Evolutionary conservation across 2,888 invertebrate species (phyloP).

Genomic region (Amblyjoppa proteus): DNA sequence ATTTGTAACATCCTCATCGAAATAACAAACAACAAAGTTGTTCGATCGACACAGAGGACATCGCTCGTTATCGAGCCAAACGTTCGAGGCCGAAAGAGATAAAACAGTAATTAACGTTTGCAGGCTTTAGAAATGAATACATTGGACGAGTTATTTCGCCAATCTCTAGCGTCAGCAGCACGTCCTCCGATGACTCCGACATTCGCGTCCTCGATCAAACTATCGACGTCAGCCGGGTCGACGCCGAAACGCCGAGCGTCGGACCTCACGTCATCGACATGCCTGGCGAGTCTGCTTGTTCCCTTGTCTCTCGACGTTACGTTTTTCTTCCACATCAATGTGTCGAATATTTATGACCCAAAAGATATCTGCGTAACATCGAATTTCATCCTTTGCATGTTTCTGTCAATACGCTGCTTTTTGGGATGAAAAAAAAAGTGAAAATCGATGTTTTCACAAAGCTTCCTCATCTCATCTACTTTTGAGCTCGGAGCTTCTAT

Average conservation of each 20-base stretch:
- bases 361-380: too few species aligned
- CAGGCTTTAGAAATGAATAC: conserved; percentile 76
- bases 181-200: conserved; percentile 78
- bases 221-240: conserved; percentile 70
- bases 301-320: too few species aligned
- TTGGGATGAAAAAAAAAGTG: too few species aligned
- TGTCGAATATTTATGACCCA: too few species aligned
- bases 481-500: too few species aligned
- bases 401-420: too few species aligned
- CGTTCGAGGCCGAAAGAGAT: neutral
- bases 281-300: conserved; percentile 72
- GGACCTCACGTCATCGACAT: conserved; percentile 74
- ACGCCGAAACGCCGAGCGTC: conserved; percentile 70
- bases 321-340: too few species aligned
- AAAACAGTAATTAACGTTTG: neutral
- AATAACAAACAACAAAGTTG: neutral
- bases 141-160: conserved; percentile 74
- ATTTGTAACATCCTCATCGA: neutral
- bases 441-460: too few species aligned
- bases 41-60: neutral
- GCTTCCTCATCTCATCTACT: too few species aligned
- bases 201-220: conserved; percentile 77
- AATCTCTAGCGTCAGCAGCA: conserved; percentile 70
- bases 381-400: too few species aligned
- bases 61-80: neutral